Evolutionary conservation across 2,888 invertebrate species (phyloP).

Genomic region (Biston betularia): DNA sequence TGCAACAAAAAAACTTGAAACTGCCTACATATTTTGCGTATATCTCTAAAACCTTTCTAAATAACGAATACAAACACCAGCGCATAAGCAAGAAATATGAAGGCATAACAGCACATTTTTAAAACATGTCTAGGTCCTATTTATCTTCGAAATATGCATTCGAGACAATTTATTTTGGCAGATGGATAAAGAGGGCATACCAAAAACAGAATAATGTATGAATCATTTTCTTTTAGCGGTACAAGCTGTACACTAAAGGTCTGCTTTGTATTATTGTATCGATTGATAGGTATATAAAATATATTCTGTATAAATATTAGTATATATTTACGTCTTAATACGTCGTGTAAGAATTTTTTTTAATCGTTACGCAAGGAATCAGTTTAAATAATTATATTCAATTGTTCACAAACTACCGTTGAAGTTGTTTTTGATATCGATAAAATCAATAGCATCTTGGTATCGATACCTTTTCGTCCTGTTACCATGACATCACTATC

Average conservation of each 20-base stretch:
- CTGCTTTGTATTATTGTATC: background rate
- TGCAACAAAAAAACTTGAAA: background rate
- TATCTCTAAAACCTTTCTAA: slow-evolving; percentile 14
- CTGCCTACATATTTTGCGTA: background rate
- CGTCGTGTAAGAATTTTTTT: no score
- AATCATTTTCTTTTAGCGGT: background rate
- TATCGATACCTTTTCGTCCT: background rate
- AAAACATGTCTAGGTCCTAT: slow-evolving; percentile 13
- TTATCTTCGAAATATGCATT: slow-evolving; percentile 18
- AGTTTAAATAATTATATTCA: no score
- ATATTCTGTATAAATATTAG: no score
- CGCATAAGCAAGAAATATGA: slow-evolving; percentile 8
- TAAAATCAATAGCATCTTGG: background rate
- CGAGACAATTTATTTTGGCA: slow-evolving; percentile 11
- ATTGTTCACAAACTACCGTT: no score
- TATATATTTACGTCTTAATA: no score
- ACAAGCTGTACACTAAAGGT: background rate
- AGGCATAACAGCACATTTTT: slow-evolving; percentile 6
- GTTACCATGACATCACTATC: slow-evolving; percentile 13
- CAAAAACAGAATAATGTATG: slow-evolving; percentile 8
- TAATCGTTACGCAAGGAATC: no score
- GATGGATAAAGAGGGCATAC: slow-evolving; percentile 12
- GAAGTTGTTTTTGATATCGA: background rate
- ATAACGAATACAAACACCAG: slow-evolving; percentile 16
- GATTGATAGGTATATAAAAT: no score